Percentiles rank a stretch among this genome's conserved stretches.
phyloP scores from a whole-genome alignment of 2,797 vertebrate genomes.

The Pseudomugil tenellus region DNA sequence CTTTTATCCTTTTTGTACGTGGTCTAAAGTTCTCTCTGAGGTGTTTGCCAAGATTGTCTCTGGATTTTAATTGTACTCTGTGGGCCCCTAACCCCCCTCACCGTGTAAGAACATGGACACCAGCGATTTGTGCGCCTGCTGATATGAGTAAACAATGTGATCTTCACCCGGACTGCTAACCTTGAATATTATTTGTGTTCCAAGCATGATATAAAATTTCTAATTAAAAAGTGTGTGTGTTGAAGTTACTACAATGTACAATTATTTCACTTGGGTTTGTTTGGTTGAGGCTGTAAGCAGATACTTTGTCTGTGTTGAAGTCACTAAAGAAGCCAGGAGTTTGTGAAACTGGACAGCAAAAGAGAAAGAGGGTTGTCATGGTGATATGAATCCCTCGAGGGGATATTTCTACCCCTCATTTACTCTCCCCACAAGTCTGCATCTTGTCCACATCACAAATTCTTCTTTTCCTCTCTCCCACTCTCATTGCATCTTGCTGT shows the following conservation, averaged over 20 bases:
- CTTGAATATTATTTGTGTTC: conserved; percentile 15
- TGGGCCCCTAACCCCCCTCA: conserved; percentile 55
- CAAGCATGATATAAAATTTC: conserved; percentile 7
- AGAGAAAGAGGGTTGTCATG: conserved; percentile 74
- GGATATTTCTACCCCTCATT: conserved; percentile 52
- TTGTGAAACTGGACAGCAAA: conserved; percentile 63
- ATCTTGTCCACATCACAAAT: conserved; percentile 57
- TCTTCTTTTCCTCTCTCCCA: conserved; percentile 9
- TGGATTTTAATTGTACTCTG: conserved; percentile 72
- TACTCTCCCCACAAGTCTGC: conserved; percentile 59
- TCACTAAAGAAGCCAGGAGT: conserved; percentile 52
- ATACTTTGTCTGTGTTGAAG: conserved; percentile 26
- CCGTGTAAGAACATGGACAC: conserved; percentile 55
- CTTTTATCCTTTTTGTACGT: conserved; percentile 16
- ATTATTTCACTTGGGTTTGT: conserved; percentile 29
- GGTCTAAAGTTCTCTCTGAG: conserved; percentile 62
- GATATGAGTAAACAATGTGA: conserved; percentile 44
- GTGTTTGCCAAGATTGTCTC: conserved; percentile 67
- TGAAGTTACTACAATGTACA: background rate
- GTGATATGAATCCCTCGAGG: conserved; percentile 69
- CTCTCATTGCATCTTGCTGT: conserved; percentile 26
- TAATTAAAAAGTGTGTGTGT: conserved; percentile 9
- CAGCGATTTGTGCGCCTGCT: conserved; percentile 40
- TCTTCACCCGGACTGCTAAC: conserved; percentile 2
- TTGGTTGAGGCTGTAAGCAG: background rate